These are phyloP conservation scores for Phocoena phocoena DNA, from an alignment of 2,113 vertebrate genomes.

Conservation along the genomic window DNA sequence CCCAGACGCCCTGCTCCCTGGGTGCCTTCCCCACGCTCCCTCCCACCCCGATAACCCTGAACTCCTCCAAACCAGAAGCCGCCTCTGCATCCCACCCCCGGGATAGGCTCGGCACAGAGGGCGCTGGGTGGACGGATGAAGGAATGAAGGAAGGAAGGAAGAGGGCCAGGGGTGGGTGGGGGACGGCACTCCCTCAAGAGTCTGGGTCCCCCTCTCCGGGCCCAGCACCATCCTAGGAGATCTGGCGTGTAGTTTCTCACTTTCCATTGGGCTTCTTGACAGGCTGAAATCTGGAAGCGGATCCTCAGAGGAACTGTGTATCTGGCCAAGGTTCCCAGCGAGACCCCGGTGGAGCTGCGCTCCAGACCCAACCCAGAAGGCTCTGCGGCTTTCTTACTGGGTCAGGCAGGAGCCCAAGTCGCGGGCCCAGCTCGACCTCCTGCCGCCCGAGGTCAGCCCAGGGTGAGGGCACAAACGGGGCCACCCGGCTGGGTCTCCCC, in stretches of 20 bases:
- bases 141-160: not conserved
- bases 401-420: not conserved
- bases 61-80: not conserved
- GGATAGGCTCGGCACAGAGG: not conserved
- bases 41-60: not conserved
- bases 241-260: not conserved
- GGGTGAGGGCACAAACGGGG: not conserved
- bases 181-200: no score
- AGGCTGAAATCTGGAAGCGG: not conserved
- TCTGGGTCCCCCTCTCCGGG: not conserved
- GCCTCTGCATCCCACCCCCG: no score
- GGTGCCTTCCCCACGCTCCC: not conserved
- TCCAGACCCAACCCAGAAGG: not conserved
- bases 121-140: not conserved
- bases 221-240: not conserved
- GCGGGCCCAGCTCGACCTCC: not conserved
- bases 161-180: no score
- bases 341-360: not conserved
- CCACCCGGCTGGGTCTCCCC: not conserved
- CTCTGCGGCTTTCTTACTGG: not conserved
- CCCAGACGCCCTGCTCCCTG: not conserved
- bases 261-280: not conserved
- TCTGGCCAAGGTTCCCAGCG: not conserved
- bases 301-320: not conserved
- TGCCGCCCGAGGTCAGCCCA: not conserved